Evolutionary conservation across 1,140 invertebrate genomes (phyloP).

Genomic region (Holcopasites calliopsidis): DNA sequence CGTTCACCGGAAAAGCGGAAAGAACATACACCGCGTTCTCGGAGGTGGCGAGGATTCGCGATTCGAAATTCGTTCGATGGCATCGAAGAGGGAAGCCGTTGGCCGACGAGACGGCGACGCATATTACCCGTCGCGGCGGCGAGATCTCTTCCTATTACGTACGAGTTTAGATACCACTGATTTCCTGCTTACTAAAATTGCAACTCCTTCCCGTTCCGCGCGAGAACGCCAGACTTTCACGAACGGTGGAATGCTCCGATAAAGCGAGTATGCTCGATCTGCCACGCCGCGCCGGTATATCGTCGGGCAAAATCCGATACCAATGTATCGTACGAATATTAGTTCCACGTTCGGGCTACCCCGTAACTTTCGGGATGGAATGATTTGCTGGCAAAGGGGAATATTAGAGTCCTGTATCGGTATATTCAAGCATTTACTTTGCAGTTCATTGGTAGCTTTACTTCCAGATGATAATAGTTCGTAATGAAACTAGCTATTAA

Average conservation of each 20-base stretch:
- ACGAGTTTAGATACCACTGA: conserved; percentile 35
- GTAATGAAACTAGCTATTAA: too few species aligned
- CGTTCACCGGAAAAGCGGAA: conserved; percentile 11
- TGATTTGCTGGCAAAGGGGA: neutral
- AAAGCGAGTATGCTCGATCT: neutral
- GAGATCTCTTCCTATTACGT: conserved; percentile 28
- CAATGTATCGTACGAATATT: too few species aligned
- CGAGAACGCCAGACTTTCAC: too few species aligned
- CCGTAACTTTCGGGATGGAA: too few species aligned
- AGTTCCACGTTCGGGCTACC: too few species aligned
- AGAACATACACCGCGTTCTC: neutral
- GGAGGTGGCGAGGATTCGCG: neutral
- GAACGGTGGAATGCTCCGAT: neutral
- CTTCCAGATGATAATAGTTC: too few species aligned
- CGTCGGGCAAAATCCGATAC: neutral
- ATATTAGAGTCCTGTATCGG: too few species aligned
- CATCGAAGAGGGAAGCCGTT: conserved; percentile 20
- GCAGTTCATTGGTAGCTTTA: too few species aligned
- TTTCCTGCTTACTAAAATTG: conserved; percentile 27
- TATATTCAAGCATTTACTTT: too few species aligned
- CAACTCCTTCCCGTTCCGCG: neutral
- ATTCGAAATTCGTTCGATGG: conserved; percentile 11
- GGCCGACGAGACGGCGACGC: conserved; percentile 13
- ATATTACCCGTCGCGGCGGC: conserved; percentile 32
- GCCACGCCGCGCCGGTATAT: neutral